Percentiles rank a stretch among this genome's conserved stretches.
These are phyloP conservation scores for Hippocampus comes DNA, from an alignment of 2,113 vertebrate species.

Conservation along the genomic window DNA sequence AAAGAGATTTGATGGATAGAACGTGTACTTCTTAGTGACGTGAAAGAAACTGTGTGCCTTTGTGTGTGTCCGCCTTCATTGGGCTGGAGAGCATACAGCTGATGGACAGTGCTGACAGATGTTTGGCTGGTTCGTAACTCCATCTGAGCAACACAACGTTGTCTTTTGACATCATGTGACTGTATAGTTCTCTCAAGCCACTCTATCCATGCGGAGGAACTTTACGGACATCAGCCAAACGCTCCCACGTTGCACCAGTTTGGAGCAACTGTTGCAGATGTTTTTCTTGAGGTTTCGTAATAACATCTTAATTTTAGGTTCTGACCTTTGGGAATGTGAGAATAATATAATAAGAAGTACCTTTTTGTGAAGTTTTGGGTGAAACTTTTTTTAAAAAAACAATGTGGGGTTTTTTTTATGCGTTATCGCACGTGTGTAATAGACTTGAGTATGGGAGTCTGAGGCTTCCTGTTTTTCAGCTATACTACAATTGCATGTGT, in stretches of 20 bases:
- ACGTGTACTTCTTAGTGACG: not conserved
- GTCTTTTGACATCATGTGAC: not conserved
- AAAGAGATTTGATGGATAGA: too few species aligned
- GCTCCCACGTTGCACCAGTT: constrained; percentile 30
- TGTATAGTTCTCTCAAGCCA: constrained; percentile 4
- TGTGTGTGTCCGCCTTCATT: not conserved
- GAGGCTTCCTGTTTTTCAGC: constrained; percentile 61
- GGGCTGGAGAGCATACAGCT: not conserved
- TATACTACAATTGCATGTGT: constrained; percentile 42
- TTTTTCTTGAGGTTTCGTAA: constrained; percentile 13
- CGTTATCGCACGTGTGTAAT: constrained; percentile 23
- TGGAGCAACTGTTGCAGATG: constrained; percentile 17
- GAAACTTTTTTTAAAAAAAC: constrained; percentile 29
- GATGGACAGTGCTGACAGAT: not conserved
- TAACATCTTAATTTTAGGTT: constrained; percentile 28
- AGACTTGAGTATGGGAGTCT: constrained; percentile 40
- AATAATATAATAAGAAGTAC: constrained; percentile 1
- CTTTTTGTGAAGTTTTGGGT: constrained; percentile 20
- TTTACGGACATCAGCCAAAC: constrained; percentile 30
- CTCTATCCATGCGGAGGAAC: constrained; percentile 31
- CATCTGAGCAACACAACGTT: constrained; percentile 4
- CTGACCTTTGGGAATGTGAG: constrained; percentile 34
- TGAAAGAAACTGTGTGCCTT: not conserved
- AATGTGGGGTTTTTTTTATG: constrained; percentile 40
- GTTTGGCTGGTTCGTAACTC: not conserved